Evolutionary conservation across 2,113 vertebrate genomes (phyloP).

Genomic region (Ondatra zibethicus): DNA sequence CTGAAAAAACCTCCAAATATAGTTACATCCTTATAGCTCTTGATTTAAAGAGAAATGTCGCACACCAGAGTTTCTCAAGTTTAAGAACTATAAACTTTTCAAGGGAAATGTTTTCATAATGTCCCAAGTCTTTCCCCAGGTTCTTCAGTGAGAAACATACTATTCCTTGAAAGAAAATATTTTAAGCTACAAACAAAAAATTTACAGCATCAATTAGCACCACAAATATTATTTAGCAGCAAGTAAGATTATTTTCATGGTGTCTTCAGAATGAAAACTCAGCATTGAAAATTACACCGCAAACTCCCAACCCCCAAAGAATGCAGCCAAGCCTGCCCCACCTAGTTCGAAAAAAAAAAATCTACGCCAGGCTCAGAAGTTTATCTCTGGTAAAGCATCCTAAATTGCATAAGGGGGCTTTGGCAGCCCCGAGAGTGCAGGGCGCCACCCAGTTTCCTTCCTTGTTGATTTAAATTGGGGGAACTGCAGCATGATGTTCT

Average conservation of each 20-base stretch:
- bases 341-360: constrained; percentile 12
- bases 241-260: not conserved
- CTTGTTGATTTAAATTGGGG: not conserved
- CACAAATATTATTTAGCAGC: not conserved
- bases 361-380: not conserved
- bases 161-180: not conserved
- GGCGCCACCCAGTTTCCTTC: not conserved
- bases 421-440: not conserved
- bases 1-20: not conserved
- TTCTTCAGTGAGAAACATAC: not conserved
- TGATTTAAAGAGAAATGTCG: not conserved
- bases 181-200: not conserved
- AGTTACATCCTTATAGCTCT: not conserved
- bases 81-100: constrained; percentile 1
- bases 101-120: not conserved
- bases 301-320: not conserved
- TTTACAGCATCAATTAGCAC: not conserved
- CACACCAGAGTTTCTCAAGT: not conserved
- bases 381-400: constrained; percentile 30
- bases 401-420: not conserved
- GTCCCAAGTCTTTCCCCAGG: not conserved
- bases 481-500: not conserved
- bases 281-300: constrained; percentile 33
- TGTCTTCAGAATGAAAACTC: constrained; percentile 40
- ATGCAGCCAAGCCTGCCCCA: not conserved